These are phyloP conservation scores for Porites rus DNA, from an alignment of 92 coral and sea anemone genomes.

Conservation along the genomic window DNA sequence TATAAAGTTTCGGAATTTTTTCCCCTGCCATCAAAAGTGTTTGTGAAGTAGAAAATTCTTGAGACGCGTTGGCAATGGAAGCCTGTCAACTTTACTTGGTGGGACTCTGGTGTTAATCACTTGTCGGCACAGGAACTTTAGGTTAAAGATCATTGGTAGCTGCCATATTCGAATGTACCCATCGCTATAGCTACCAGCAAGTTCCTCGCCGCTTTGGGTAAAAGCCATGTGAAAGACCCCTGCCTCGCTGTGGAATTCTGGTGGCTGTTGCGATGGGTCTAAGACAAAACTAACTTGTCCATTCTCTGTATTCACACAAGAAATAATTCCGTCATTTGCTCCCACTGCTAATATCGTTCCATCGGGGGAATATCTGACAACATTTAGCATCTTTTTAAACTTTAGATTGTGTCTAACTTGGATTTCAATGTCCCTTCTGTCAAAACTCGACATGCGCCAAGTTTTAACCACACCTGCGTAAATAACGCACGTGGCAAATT, in stretches of 20 bases:
- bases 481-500: conserved; percentile 65
- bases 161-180: conserved; percentile 74
- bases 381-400: conserved; percentile 52
- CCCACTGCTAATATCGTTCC: conserved; percentile 70
- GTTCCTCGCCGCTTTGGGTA: conserved; percentile 68
- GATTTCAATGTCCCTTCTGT: not conserved
- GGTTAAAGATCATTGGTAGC: conserved; percentile 52
- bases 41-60: conserved; percentile 52
- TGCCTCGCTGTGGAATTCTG: conserved; percentile 66
- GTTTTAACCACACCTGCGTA: conserved; percentile 63
- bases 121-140: conserved; percentile 58
- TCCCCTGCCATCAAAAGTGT: conserved; percentile 4
- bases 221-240: conserved; percentile 68
- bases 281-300: conserved; percentile 58
- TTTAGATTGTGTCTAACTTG: conserved; percentile 15
- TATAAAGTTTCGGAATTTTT: no score
- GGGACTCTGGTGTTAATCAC: conserved; percentile 57
- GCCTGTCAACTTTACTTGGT: conserved; percentile 38
- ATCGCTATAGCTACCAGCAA: conserved; percentile 74
- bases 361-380: conserved; percentile 65
- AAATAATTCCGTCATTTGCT: conserved; percentile 61
- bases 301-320: conserved; percentile 61
- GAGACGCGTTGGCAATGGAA: conserved; percentile 58
- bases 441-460: conserved; percentile 43
- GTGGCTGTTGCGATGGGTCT: conserved; percentile 44